A percentile compares a stretch with the other conserved stretches of the same genome.
phyloP scores from a whole-genome alignment of 2,113 vertebrate species.

The Actenoides lindsayi region DNA sequence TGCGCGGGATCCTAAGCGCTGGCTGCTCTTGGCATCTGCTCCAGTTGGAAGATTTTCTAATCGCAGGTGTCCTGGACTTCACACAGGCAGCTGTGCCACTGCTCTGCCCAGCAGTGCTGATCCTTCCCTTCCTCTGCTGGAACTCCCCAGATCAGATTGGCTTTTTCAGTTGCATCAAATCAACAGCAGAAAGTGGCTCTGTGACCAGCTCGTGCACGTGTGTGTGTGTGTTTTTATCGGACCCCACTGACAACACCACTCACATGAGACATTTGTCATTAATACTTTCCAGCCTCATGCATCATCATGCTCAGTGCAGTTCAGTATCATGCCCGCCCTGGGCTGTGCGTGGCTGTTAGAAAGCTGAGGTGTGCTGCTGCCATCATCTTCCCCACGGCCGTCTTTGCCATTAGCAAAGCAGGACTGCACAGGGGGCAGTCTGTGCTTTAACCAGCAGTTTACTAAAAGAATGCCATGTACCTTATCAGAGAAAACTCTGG shows the following conservation, averaged over 20 bases:
- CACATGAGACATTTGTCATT: neutral
- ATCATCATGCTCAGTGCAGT: neutral
- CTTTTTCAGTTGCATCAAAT: neutral
- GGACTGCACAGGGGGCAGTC: neutral
- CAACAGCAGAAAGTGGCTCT: neutral
- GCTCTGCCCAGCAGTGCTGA: neutral
- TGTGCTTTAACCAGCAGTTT: neutral
- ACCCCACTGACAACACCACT: neutral
- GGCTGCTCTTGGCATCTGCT: neutral
- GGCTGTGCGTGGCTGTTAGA: neutral
- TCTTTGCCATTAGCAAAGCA: neutral
- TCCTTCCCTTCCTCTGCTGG: neutral
- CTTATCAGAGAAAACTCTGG: neutral
- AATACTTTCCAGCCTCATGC: neutral
- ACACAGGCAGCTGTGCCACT: neutral
- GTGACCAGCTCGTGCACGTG: neutral
- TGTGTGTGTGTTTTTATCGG: too few species aligned
- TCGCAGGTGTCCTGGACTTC: neutral
- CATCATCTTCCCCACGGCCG: too few species aligned
- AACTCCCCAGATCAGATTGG: rapidly evolving
- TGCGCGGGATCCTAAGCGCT: rapidly evolving
- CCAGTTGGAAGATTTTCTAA: neutral
- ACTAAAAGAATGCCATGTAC: neutral
- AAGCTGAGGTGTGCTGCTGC: neutral
- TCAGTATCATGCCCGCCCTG: too few species aligned